These are phyloP conservation scores for Lysandra coridon DNA, from an alignment of 2,888 invertebrate genomes.

Conservation along the genomic window DNA sequence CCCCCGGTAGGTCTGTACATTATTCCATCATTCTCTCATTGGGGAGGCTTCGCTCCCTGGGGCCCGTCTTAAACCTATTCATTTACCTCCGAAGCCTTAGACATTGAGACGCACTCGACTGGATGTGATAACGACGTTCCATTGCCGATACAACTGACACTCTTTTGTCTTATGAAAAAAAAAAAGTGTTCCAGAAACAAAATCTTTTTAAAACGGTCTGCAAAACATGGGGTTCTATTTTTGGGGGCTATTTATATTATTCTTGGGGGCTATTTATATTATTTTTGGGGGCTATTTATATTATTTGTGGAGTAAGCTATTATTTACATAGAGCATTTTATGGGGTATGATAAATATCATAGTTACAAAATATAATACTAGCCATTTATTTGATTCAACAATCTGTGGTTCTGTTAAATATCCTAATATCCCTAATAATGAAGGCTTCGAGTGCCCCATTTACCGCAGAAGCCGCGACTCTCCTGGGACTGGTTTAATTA, in stretches of 20 bases:
- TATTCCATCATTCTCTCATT: conserved; percentile 70
- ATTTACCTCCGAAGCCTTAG: conserved; percentile 62
- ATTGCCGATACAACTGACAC: conserved; percentile 52
- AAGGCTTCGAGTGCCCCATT: neutral
- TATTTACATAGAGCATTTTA: neutral
- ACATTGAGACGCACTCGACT: conserved; percentile 66
- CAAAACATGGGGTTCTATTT: neutral
- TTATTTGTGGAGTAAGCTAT: neutral
- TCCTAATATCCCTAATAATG: neutral
- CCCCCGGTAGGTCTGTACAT: conserved; percentile 58
- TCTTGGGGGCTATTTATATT: no score
- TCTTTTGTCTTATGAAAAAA: conserved; percentile 33
- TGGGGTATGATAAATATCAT: neutral
- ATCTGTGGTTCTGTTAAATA: neutral
- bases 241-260: no score
- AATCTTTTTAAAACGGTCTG: neutral
- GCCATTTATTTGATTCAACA: neutral
- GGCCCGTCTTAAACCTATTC: conserved; percentile 64
- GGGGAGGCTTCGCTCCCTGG: conserved; percentile 59
- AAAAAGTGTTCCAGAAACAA: conserved; percentile 13
- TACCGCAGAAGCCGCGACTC: neutral
- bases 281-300: no score
- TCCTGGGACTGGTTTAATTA: conserved; percentile 19
- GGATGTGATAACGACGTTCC: conserved; percentile 64
- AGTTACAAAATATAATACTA: neutral